Evolutionary conservation across 2,113 vertebrate species (phyloP).

Genomic region (Galemys pyrenaicus): DNA sequence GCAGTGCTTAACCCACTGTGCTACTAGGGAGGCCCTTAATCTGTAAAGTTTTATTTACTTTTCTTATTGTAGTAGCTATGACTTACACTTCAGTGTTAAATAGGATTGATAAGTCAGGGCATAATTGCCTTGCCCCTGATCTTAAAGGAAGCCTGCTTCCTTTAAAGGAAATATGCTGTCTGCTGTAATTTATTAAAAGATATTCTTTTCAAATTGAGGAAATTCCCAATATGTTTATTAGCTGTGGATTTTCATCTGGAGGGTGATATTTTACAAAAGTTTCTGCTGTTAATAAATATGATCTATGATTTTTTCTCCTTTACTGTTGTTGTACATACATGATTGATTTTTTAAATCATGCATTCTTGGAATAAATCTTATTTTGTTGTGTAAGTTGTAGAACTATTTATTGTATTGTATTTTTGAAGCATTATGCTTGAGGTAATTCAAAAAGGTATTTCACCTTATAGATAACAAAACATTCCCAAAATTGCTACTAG

Average conservation of each 20-base stretch:
- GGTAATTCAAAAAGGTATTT: background rate
- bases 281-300: background rate
- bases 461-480: too few relatives aligned
- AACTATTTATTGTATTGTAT: background rate
- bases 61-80: background rate
- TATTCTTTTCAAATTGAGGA: background rate
- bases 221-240: background rate
- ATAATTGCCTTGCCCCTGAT: background rate
- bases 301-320: background rate
- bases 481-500: background rate
- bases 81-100: background rate
- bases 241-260: background rate
- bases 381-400: background rate
- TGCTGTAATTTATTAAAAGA: background rate
- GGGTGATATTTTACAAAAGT: background rate
- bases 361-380: background rate
- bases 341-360: background rate
- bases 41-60: background rate
- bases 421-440: constrained; percentile 12
- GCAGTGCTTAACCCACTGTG: too few relatives aligned
- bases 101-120: background rate
- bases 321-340: background rate
- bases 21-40: too few relatives aligned
- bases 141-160: background rate
- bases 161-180: too few relatives aligned